Evolutionary conservation across 2,797 vertebrate genomes (phyloP), one percentile per base, ranked within the genome.

Genomic region (Neostethus bicornis): DNA sequence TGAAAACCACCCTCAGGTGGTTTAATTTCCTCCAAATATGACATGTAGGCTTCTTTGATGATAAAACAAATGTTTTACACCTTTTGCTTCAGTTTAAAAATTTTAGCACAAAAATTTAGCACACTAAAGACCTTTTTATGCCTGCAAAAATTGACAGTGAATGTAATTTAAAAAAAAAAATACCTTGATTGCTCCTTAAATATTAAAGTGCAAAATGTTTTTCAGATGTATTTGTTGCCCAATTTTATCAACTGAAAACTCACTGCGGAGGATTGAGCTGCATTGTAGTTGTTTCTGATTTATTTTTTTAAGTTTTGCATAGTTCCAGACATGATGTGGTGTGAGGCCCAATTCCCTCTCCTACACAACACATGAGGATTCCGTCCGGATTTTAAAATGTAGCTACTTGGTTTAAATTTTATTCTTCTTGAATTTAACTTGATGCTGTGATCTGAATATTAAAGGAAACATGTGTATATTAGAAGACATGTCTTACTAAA

Each of bases 151-250:
- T 50, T 12, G 4, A 26, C 19, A 5, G 44, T 2, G 25, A 7
- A 28, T 49, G 1, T 38, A 23, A 14, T 14, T 23, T n/a, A 16
- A 20, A 38, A 35, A 16, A 20, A 38, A 35, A 66, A 38, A 12
- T 37, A 10, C 51, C 13, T 17, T 14, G 20, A 48, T 29, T 38
- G 32, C 16, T 14, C 26, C 41, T 31, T 16, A 29, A 39, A 64
- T 49, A 5, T 42, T 44, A 23, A 31, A 37, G 24, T 48, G 11
- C 21, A 34, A 56, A 56, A 38, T 41, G 12, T 38, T 50, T 56
- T 42, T 5, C 5, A 16, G 47, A 66, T 45, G 54, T 69, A 61
- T 52, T 49, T 68, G 63, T 58, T 2, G 28, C 48, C 16, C 24
- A n/a, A 16, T 3, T 1, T 5, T 16, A 37, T 31, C 42, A 20